phyloP scores from a whole-genome alignment of 2,888 invertebrate genomes.

The Harpalus rubripes region DNA sequence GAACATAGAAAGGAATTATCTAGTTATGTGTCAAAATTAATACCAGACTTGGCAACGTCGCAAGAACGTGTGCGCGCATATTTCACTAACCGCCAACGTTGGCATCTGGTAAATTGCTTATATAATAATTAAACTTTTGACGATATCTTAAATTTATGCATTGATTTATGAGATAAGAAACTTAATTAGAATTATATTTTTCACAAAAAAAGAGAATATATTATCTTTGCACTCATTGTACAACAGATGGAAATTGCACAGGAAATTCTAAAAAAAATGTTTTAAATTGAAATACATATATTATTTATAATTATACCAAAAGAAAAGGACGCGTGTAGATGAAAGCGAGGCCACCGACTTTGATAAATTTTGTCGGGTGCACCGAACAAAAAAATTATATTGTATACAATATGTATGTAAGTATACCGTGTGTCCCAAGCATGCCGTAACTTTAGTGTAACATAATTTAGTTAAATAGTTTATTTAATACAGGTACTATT shows the following conservation, averaged over 20 bases:
- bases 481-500: too few species aligned
- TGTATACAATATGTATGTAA: too few species aligned
- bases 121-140: constrained; percentile 54
- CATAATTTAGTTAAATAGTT: too few species aligned
- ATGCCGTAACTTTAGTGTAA: too few species aligned
- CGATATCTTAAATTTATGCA: constrained; percentile 33
- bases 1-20: constrained; percentile 62
- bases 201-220: background rate
- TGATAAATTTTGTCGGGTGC: too few species aligned
- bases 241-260: background rate
- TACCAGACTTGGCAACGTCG: constrained; percentile 62
- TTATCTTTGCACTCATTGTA: background rate
- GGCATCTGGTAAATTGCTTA: constrained; percentile 49
- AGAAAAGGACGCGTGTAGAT: too few species aligned
- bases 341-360: too few species aligned
- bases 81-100: constrained; percentile 44
- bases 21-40: constrained; percentile 66
- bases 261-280: background rate
- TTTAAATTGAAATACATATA: too few species aligned
- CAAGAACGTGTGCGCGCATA: constrained; percentile 63
- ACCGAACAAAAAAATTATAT: too few species aligned
- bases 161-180: constrained; percentile 34
- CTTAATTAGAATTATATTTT: constrained; percentile 40
- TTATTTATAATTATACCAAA: too few species aligned
- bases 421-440: too few species aligned